phyloP scores from a whole-genome alignment of 92 coral and sea anemone species.

The Epizoanthus ramosus region DNA sequence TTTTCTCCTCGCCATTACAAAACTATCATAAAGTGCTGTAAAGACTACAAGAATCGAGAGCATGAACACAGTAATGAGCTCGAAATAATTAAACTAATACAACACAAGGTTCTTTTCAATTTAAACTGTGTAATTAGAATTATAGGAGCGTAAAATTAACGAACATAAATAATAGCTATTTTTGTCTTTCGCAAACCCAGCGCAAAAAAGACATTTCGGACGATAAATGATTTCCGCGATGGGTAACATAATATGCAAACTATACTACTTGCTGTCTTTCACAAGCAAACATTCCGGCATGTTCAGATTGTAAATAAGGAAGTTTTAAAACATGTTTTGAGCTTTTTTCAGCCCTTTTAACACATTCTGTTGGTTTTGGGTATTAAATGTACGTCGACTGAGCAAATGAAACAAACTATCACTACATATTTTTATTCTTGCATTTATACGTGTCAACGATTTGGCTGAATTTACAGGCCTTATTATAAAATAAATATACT shows the following conservation, averaged over 20 bases:
- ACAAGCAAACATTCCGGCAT: neutral
- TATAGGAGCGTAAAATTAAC: conserved; percentile 55
- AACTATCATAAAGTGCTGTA: neutral
- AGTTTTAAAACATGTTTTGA: no score
- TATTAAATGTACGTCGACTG: no score
- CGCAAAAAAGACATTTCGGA: neutral
- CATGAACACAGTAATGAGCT: no score
- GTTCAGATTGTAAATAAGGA: no score
- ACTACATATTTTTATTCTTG: no score
- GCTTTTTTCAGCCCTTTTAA: no score
- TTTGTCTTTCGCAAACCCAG: neutral
- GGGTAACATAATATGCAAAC: neutral
- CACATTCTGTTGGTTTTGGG: no score
- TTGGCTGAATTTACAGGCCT: no score
- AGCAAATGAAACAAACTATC: no score
- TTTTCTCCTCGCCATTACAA: neutral
- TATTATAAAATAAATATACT: no score
- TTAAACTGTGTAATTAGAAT: conserved; percentile 50
- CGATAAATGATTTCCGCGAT: neutral
- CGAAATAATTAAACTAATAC: neutral
- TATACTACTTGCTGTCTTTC: neutral
- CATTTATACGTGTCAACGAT: no score
- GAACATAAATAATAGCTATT: conserved; percentile 29
- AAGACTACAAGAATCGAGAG: neutral
- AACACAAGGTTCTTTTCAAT: conserved; percentile 6